Percentiles rank a stretch among this genome's conserved stretches.
Evolutionary conservation across 2,888 invertebrate species (phyloP).

Genomic region (Euclidia mi): DNA sequence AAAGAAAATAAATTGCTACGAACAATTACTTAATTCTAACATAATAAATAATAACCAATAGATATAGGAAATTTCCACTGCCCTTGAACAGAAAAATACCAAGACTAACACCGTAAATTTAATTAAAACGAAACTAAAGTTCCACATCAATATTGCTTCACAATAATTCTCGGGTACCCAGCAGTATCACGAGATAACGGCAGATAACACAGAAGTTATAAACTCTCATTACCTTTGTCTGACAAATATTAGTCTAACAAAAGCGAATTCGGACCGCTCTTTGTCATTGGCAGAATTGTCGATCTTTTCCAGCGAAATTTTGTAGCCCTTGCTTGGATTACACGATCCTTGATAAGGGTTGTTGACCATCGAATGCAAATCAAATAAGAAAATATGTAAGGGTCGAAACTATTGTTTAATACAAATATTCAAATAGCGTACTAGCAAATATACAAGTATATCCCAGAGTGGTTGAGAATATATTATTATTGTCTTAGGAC

Average conservation of each 20-base stretch:
- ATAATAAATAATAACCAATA: too few relatives aligned
- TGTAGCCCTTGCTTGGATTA: conserved; percentile 30
- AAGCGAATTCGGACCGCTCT: conserved; percentile 25
- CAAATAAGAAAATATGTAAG: conserved; percentile 12
- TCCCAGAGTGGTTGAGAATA: too few relatives aligned
- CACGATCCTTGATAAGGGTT: conserved; percentile 34
- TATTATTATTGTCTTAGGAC: too few relatives aligned
- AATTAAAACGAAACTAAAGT: not conserved
- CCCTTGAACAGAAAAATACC: too few relatives aligned
- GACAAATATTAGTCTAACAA: conserved; percentile 33
- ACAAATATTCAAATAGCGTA: too few relatives aligned
- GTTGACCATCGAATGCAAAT: conserved; percentile 19
- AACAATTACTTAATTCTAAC: too few relatives aligned
- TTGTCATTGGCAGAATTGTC: conserved; percentile 31
- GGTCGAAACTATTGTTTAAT: not conserved
- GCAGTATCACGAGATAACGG: conserved; percentile 10
- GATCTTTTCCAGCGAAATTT: conserved; percentile 37
- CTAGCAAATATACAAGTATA: too few relatives aligned
- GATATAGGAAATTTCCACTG: too few relatives aligned
- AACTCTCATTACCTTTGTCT: conserved; percentile 18
- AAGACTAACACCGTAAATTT: not conserved
- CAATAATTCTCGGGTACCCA: not conserved
- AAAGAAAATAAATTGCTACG: too few relatives aligned
- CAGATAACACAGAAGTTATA: conserved; percentile 29
- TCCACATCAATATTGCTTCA: not conserved